phyloP scores from a whole-genome alignment of 2,888 invertebrate species.

The Lasius fuliginosus region DNA sequence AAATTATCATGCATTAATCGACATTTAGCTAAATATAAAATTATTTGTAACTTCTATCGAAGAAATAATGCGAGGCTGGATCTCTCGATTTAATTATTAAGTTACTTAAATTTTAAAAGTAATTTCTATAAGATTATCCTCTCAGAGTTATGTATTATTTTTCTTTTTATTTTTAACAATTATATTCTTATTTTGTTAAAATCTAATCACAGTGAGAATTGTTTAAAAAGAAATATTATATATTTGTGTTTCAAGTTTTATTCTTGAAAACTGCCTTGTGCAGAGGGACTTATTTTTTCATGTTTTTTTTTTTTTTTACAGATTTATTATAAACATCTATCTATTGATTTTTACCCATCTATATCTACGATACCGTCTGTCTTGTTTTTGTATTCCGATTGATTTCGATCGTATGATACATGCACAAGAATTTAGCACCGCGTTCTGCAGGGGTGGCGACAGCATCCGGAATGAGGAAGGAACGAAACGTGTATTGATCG shows the following conservation, averaged over 20 bases:
- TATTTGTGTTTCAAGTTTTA: not conserved
- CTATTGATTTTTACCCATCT: not conserved
- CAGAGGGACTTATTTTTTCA: not conserved
- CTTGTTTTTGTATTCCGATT: conserved; percentile 27
- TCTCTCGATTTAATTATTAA: not conserved
- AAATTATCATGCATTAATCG: not conserved
- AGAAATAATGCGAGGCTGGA: not conserved
- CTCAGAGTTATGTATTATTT: not conserved
- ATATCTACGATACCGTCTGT: not conserved
- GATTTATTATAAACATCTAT: not conserved
- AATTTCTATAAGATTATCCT: not conserved
- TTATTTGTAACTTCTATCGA: not conserved
- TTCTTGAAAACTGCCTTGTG: not conserved
- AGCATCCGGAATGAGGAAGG: conserved; percentile 66
- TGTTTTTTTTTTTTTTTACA: not conserved
- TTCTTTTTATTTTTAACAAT: not conserved
- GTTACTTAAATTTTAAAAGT: not conserved
- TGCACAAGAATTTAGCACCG: conserved; percentile 23
- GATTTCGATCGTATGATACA: conserved; percentile 60
- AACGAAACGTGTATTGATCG: conserved; percentile 76
- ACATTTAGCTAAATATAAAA: not conserved
- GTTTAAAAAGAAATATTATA: not conserved
- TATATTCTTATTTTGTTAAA: not conserved
- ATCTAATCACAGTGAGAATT: not conserved
- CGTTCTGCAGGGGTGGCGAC: conserved; percentile 49